Conservation (phyloP, 2,888 invertebrate species). For the Tetanocera ferruginea region DNA sequence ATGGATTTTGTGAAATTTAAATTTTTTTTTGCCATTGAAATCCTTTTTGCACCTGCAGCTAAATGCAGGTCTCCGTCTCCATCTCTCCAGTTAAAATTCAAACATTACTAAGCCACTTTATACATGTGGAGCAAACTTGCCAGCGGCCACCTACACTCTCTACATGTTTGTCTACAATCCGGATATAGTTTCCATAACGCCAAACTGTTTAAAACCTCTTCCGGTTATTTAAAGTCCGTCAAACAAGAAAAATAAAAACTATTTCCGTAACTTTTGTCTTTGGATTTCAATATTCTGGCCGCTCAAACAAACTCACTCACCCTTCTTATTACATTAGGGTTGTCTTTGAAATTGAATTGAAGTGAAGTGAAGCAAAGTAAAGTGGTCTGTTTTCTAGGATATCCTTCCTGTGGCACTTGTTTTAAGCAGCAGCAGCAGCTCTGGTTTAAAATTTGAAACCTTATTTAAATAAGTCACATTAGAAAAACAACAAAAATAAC, state of each 20-base stretch:
- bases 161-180: not conserved
- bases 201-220: not conserved
- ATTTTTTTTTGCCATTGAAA: too few relatives aligned
- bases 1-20: too few relatives aligned
- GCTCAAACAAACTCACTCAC: too few relatives aligned
- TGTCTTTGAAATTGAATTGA: not conserved
- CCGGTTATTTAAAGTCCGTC: not conserved
- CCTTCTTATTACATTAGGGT: not conserved
- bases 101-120: too few relatives aligned
- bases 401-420: conserved; percentile 19
- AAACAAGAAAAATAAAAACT: not conserved
- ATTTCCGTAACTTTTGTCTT: not conserved
- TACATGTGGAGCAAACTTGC: too few relatives aligned
- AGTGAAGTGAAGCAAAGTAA: not conserved
- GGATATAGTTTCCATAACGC: conserved; percentile 8
- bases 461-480: not conserved
- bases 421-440: not conserved
- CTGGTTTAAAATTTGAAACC: not conserved
- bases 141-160: not conserved
- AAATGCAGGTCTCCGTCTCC: too few relatives aligned
- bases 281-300: not conserved
- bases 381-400: not conserved
- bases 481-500: not conserved
- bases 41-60: too few relatives aligned
- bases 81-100: too few relatives aligned